Conservation (phyloP, 2,888 invertebrate genomes). For the Eutolmus rufibarbis region DNA sequence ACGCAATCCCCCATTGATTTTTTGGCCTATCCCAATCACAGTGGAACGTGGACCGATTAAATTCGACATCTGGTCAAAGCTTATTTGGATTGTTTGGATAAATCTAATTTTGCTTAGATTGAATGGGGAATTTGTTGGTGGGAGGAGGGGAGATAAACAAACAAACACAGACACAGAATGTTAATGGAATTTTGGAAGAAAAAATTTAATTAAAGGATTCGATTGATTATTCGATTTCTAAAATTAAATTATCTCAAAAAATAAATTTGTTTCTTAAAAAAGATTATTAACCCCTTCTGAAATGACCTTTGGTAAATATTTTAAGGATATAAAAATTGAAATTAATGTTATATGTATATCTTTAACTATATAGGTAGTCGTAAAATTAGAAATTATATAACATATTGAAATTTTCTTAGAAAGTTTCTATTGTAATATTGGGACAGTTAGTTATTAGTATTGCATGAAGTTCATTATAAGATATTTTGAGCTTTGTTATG, state of each 20-base stretch:
- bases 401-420: no score
- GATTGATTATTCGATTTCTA: neutral
- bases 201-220: neutral
- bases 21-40: constrained; percentile 18
- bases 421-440: no score
- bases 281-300: neutral
- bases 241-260: neutral
- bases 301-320: neutral
- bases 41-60: neutral
- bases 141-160: neutral
- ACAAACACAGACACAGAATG: neutral
- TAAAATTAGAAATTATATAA: no score
- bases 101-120: neutral
- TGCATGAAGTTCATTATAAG: no score
- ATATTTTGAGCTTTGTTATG: no score
- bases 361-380: no score
- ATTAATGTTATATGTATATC: no score
- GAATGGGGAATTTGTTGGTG: neutral
- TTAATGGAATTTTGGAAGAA: neutral
- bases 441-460: no score
- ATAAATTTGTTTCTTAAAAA: neutral
- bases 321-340: neutral
- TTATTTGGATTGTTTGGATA: neutral
- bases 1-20: constrained; percentile 11
- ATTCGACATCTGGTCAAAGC: constrained; percentile 9